phyloP scores from a whole-genome alignment of 2,113 vertebrate genomes.

The Elephas maximus region DNA sequence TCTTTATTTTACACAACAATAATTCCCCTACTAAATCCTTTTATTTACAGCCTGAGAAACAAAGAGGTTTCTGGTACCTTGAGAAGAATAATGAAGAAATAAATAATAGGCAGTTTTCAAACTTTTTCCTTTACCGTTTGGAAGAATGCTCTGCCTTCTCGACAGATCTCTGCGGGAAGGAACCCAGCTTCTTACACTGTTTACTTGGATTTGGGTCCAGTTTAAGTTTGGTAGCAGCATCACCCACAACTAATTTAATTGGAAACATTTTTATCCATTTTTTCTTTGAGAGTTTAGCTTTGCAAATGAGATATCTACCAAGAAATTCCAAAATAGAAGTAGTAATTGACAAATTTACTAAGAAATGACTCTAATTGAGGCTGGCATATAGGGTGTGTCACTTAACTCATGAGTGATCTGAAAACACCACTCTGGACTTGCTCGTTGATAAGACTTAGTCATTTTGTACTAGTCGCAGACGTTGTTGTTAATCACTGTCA shows the following conservation, averaged over 20 bases:
- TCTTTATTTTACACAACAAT: constrained; percentile 34
- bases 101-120: neutral
- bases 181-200: neutral
- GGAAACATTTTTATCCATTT: neutral
- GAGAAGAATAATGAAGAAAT: constrained; percentile 59
- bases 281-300: neutral
- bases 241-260: neutral
- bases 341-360: neutral
- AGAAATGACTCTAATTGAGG: neutral
- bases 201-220: neutral
- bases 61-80: neutral
- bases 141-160: neutral
- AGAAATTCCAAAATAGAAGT: neutral
- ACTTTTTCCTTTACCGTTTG: neutral
- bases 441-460: neutral
- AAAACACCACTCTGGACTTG: neutral
- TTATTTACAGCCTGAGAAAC: constrained; percentile 52
- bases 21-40: neutral
- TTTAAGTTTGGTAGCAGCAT: neutral
- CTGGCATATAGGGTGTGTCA: neutral
- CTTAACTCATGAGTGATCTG: neutral
- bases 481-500: neutral
- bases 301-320: neutral
- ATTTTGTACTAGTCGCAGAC: neutral
- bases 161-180: neutral